A percentile compares a stretch with the other conserved stretches of the same genome.
Evolutionary conservation across 2,113 vertebrate species (phyloP).

Genomic region (Lophius piscatorius): DNA sequence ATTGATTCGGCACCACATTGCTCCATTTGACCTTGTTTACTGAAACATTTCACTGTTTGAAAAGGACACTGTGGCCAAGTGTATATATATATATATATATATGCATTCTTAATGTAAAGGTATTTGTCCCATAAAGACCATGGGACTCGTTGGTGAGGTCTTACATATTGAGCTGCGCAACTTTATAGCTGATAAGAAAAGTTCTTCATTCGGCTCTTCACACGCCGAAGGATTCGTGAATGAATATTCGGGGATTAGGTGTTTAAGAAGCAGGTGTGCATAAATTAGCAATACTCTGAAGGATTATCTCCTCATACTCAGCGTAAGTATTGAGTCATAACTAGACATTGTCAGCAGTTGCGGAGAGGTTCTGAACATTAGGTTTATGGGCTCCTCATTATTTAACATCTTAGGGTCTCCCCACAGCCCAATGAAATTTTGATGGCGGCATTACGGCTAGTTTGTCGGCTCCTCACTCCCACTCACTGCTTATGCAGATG

Average conservation of each 20-base stretch:
- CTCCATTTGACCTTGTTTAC: conserved; percentile 56
- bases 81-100: too few species aligned
- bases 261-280: conserved; percentile 52
- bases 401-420: conserved; percentile 75
- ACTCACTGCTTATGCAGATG: conserved; percentile 52
- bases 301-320: conserved; percentile 60
- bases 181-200: conserved; percentile 9
- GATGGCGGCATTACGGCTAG: conserved; percentile 61
- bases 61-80: conserved; percentile 14
- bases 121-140: neutral
- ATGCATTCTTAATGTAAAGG: too few species aligned
- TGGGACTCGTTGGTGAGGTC: neutral
- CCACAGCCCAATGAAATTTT: conserved; percentile 70
- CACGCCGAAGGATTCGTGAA: neutral
- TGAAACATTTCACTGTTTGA: conserved; percentile 33
- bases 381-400: conserved; percentile 72
- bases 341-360: conserved; percentile 61
- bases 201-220: conserved; percentile 3
- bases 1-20: conserved; percentile 45
- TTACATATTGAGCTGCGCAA: neutral
- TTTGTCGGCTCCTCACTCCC: conserved; percentile 59
- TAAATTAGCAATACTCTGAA: conserved; percentile 27
- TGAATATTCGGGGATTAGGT: conserved; percentile 3
- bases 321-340: conserved; percentile 58
- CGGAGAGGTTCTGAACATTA: conserved; percentile 62